These are phyloP conservation scores for Trachelus troglodyta DNA, from an alignment of 2,888 invertebrate species.

Conservation along the genomic window DNA sequence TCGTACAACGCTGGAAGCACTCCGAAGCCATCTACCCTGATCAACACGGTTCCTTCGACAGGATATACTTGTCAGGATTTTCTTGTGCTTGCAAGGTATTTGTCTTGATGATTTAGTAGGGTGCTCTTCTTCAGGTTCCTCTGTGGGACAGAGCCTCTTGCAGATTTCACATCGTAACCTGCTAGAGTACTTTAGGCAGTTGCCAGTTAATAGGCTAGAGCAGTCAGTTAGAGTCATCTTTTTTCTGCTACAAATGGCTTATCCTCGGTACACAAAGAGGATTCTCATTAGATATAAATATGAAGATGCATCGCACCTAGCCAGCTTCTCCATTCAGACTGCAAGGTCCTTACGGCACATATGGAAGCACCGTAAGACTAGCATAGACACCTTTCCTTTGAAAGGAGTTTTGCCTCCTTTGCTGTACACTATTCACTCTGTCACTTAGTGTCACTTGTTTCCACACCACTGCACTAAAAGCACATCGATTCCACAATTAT, in stretches of 20 bases:
- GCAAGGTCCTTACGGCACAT: background rate
- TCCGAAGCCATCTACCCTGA: slow-evolving; percentile 40
- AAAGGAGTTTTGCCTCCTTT: background rate
- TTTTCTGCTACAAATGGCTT: background rate
- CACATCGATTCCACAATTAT: background rate
- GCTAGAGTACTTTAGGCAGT: background rate
- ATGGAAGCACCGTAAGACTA: background rate
- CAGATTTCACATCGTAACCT: background rate
- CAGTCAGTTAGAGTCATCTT: background rate
- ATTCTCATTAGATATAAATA: background rate
- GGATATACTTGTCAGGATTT: background rate
- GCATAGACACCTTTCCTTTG: background rate
- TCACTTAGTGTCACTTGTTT: background rate
- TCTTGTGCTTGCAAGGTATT: background rate
- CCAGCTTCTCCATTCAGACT: background rate
- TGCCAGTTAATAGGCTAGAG: background rate
- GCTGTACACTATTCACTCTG: background rate
- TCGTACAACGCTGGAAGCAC: slow-evolving; percentile 58
- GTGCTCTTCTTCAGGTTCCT: slow-evolving; percentile 24
- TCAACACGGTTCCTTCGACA: slow-evolving; percentile 17
- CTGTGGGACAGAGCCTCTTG: background rate
- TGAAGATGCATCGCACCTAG: background rate
- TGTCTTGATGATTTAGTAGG: slow-evolving; percentile 8
- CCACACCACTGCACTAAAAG: background rate
- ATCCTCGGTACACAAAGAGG: background rate